Percentiles rank a stretch among this genome's conserved stretches.
Evolutionary conservation across 1,140 invertebrate species (phyloP).

Genomic region (Camponotus floridanus): DNA sequence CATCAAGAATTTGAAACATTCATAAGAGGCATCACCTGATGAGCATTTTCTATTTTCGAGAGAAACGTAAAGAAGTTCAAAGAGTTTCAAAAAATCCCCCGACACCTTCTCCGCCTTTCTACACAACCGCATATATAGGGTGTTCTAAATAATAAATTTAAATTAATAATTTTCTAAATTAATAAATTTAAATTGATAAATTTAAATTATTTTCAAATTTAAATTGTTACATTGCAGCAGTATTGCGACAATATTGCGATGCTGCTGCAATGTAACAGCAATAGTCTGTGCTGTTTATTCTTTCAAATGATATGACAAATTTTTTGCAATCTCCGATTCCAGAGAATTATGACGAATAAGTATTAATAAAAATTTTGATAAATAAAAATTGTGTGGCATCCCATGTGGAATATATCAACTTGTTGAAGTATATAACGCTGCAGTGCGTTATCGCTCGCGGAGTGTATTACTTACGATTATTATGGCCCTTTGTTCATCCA

Average conservation of each 20-base stretch:
- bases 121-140: not conserved
- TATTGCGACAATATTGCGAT: no score
- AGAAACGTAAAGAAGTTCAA: not conserved
- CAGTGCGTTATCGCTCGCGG: not conserved
- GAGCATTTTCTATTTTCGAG: not conserved
- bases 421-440: not conserved
- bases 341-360: not conserved
- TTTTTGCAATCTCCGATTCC: not conserved
- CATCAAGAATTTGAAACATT: not conserved
- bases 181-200: not conserved
- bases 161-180: no score
- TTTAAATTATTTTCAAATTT: not conserved
- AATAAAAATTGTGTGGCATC: no score
- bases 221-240: no score
- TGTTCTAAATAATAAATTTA: not conserved
- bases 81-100: not conserved
- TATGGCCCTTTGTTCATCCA: constrained; percentile 21
- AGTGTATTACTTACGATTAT: constrained; percentile 36
- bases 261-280: no score
- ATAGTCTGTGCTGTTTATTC: not conserved
- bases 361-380: not conserved
- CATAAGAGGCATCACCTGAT: not conserved
- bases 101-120: no score
- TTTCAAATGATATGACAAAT: not conserved
- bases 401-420: constrained; percentile 7